phyloP scores from a whole-genome alignment of 2,113 vertebrate genomes.

The Crotalus horridus region DNA sequence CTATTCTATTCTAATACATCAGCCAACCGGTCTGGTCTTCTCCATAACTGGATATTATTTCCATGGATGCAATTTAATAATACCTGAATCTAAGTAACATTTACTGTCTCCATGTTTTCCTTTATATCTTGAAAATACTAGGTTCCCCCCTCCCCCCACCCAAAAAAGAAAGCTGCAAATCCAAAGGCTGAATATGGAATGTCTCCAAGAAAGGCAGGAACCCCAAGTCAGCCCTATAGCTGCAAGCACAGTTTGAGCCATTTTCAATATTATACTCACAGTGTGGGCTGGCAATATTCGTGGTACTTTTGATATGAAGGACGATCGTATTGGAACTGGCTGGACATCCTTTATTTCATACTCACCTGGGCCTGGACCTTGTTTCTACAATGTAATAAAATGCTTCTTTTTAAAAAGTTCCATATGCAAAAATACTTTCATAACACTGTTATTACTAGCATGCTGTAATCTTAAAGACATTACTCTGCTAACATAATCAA shows the following conservation, averaged over 20 bases:
- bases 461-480: background rate
- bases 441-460: background rate
- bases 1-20: background rate
- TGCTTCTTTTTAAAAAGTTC: background rate
- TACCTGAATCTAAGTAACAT: background rate
- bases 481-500: background rate
- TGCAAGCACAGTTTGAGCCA: background rate
- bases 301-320: slow-evolving; percentile 77
- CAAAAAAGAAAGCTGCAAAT: background rate
- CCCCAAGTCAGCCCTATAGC: background rate
- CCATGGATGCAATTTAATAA: background rate
- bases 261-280: slow-evolving; percentile 64
- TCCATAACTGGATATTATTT: background rate
- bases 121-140: background rate
- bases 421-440: background rate
- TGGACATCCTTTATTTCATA: slow-evolving; percentile 64
- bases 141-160: too few species aligned
- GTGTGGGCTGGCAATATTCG: slow-evolving; percentile 62
- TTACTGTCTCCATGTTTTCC: background rate
- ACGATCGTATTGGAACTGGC: slow-evolving; percentile 68
- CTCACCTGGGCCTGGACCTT: slow-evolving; percentile 76
- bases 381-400: slow-evolving; percentile 60
- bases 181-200: background rate
- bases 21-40: background rate
- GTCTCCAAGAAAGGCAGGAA: background rate